phyloP scores from a whole-genome alignment of 2,113 vertebrate genomes.

The Cariama cristata region DNA sequence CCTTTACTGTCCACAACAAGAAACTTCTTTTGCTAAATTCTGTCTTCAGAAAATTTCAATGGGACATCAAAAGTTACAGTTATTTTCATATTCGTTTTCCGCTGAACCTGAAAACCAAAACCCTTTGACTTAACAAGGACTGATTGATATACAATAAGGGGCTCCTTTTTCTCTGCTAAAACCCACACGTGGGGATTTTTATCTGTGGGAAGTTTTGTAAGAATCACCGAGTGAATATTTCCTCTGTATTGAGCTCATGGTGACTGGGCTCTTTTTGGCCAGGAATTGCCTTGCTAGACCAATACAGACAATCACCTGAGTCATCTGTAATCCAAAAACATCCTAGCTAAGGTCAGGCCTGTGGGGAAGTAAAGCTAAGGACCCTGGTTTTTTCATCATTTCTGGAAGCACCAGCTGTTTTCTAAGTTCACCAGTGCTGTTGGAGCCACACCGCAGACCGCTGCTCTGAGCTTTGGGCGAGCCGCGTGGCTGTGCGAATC shows the following conservation, averaged over 20 bases:
- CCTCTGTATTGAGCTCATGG: not conserved
- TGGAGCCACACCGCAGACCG: not conserved
- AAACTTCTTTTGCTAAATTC: not conserved
- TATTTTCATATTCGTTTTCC: not conserved
- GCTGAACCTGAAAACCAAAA: not conserved
- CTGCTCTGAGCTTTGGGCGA: not conserved
- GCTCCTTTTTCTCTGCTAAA: not conserved
- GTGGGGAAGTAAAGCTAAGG: not conserved
- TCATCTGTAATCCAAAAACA: not conserved
- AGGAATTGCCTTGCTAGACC: not conserved
- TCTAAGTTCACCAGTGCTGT: not conserved
- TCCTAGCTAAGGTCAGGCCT: not conserved
- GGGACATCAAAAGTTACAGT: not conserved
- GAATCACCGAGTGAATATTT: not conserved
- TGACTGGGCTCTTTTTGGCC: not conserved
- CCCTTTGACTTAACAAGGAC: not conserved
- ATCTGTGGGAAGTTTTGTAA: not conserved
- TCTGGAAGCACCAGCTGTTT: not conserved
- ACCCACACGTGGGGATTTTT: not conserved
- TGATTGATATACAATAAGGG: not conserved
- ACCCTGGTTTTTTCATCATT: accelerated
- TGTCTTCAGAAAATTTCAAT: not conserved
- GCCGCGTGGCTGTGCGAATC: not conserved
- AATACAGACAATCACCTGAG: not conserved
- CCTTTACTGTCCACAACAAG: not conserved